Base-by-base conservation (phyloP, 2,888 invertebrate species). In the Ophonus ardosiacus region DNA sequence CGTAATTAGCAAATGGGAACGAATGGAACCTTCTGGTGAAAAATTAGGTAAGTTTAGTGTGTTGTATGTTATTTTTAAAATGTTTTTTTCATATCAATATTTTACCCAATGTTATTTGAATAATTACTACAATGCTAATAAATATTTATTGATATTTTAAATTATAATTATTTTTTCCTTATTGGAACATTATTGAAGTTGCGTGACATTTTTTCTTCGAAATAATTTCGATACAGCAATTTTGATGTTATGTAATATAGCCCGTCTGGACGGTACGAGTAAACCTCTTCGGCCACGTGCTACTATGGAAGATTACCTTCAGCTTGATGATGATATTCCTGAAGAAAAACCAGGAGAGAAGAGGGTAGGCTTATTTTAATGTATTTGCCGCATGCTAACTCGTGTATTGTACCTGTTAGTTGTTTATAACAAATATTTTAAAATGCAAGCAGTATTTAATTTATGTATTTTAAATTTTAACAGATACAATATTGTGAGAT, bases 261-360 rank as follows among this genome's bases (percentile, higher is more conserved):
- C 98, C 89, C 96, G 97, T 86, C 94, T 99, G 91, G 99, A 98
- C 93, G 98, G 98, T 86, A 95, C 97, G 88, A 96, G 93, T 90
- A 96, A 95, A 90, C 95, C 95, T 79, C 93, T 95, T 86, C 94
- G 95, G 86, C 93, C 95, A 86, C 93, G 94, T 85, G 93, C 94
- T 89, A 96, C 97, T 85, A 96, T 99, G 95, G 97, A 98, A 90
- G 98, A 98, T 91, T 98, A 97, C 93, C 94, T 99, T 86, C 97
- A 98, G 92, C 90, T 95, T 91, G 93, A 94, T 90, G 96, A 96
- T 91, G 97, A 97, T 94, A 93, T 94, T 83, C 92, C 92, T 86
- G 91, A 90, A 74, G 92, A 93, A 86, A 92, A 92, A 86, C 94
- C 96, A 80, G 97, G 98, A 87, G 97, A 98, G 92, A 98, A 98